A percentile compares a stretch with the other conserved stretches of the same genome.
Evolutionary conservation across 2,113 vertebrate genomes (phyloP).

Genomic region (Microtus richardsoni): DNA sequence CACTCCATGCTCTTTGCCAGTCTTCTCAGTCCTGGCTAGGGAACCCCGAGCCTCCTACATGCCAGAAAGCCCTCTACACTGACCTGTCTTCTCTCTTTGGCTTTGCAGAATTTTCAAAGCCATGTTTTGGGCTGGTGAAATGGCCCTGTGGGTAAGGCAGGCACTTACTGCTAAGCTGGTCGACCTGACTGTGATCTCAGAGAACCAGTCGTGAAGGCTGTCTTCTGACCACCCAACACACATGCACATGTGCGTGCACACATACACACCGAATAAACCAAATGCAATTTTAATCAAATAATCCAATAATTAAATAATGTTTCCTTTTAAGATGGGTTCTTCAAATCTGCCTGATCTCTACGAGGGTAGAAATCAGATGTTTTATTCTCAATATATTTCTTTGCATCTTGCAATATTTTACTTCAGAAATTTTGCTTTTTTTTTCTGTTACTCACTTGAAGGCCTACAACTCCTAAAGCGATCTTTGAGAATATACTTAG

Average conservation of each 20-base stretch:
- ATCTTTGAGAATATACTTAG: constrained; percentile 49
- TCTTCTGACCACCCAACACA: background rate
- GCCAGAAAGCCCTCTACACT: background rate
- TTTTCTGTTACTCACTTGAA: constrained; percentile 8
- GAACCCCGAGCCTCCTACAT: background rate
- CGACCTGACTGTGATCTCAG: background rate
- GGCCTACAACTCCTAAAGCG: background rate
- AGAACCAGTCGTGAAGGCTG: background rate
- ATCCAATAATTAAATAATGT: background rate
- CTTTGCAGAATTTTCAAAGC: background rate
- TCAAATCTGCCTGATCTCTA: constrained; percentile 12
- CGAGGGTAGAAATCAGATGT: background rate
- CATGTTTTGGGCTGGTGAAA: background rate
- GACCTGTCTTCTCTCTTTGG: background rate
- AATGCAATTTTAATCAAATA: background rate
- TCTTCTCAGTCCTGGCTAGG: background rate
- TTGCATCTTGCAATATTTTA: constrained; percentile 1
- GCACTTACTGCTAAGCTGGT: background rate
- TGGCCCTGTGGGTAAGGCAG: background rate
- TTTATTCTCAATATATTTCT: background rate
- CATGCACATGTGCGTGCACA: too few relatives aligned
- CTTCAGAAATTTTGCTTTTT: background rate
- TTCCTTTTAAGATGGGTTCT: constrained; percentile 34
- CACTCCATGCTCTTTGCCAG: background rate
- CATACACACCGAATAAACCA: background rate